Evolutionary conservation across 2,797 vertebrate species (phyloP).

Genomic region (Chromobotia macracanthus): DNA sequence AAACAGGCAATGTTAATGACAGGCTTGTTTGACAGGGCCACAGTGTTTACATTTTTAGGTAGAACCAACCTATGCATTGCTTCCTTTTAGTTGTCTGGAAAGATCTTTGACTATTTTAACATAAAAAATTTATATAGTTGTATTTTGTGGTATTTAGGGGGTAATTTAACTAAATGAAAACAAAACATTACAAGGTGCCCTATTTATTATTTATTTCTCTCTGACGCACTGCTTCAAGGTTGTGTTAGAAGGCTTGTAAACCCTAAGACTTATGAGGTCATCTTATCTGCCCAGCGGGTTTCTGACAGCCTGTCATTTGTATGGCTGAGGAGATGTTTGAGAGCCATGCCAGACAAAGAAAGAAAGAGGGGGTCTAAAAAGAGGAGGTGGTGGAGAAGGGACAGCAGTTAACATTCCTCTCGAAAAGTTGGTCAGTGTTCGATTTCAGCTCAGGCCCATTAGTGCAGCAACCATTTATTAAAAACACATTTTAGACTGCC

Average conservation of each 20-base stretch:
- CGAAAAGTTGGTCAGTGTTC: constrained; percentile 74
- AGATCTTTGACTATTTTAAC: too few species aligned
- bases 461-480: constrained; percentile 76
- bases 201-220: background rate
- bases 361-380: constrained; percentile 25
- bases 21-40: background rate
- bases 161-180: background rate
- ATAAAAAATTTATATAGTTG: too few species aligned
- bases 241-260: constrained; percentile 1
- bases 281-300: background rate
- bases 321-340: background rate
- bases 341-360: constrained; percentile 6
- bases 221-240: background rate
- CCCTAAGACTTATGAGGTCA: constrained; percentile 31
- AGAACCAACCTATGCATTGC: too few species aligned
- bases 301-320: background rate
- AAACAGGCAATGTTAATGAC: background rate
- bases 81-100: too few species aligned
- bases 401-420: constrained; percentile 75
- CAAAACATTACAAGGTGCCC: background rate
- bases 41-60: background rate
- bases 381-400: background rate
- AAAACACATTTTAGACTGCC: constrained; percentile 74
- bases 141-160: background rate
- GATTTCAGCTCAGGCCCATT: constrained; percentile 78